phyloP scores from a whole-genome alignment of 2,888 invertebrate genomes.

The Callinectes sapidus region DNA sequence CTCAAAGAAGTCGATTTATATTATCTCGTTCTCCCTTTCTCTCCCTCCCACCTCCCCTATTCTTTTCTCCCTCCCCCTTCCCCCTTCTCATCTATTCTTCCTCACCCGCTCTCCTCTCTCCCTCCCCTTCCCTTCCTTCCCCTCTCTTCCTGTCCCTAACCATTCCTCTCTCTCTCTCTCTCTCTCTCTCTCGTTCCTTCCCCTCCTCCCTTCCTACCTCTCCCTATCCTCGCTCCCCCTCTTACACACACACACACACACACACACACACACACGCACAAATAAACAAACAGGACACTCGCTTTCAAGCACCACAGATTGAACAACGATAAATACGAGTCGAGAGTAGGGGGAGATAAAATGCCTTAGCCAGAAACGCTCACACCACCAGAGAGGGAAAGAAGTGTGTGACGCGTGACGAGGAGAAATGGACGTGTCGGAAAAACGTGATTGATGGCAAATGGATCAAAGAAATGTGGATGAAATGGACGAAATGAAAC shows the following conservation, averaged over 20 bases:
- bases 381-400: neutral
- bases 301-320: neutral
- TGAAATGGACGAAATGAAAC: slow-evolving; percentile 1
- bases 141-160: neutral
- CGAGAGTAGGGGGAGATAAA: neutral
- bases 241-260: slow-evolving; percentile 7
- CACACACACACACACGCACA: neutral
- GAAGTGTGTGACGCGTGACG: neutral
- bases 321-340: neutral
- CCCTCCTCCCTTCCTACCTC: neutral
- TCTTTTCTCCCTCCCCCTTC: neutral
- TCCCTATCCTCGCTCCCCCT: neutral
- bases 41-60: too few relatives aligned
- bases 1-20: neutral
- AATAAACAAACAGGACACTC: neutral
- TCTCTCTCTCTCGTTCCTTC: neutral
- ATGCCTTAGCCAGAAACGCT: neutral
- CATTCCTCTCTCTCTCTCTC: neutral
- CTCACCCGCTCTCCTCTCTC: neutral
- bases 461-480: neutral
- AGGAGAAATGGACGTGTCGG: neutral
- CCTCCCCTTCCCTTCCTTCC: neutral
- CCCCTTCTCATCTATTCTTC: slow-evolving; percentile 3
- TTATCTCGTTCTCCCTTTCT: neutral
- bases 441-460: slow-evolving; percentile 15